phyloP scores from a whole-genome alignment of 2,113 vertebrate species.

The Erinaceus europaeus region DNA sequence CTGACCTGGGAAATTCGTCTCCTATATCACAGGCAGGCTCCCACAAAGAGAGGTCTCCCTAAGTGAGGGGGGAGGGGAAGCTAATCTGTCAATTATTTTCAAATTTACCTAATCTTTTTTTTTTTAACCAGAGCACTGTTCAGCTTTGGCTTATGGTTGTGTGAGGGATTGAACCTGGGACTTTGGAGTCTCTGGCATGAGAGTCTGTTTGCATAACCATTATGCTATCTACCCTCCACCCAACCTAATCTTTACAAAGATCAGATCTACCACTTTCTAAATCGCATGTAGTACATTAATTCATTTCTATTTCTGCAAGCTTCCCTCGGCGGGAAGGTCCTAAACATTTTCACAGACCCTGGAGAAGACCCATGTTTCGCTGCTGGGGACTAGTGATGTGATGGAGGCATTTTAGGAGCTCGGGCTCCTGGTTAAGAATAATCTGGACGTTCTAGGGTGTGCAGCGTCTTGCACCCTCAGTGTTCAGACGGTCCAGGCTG shows the following conservation, averaged over 20 bases:
- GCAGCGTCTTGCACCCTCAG: neutral
- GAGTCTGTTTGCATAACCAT: no score
- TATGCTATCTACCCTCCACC: no score
- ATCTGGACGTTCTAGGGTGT: accelerated
- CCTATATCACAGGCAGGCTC: no score
- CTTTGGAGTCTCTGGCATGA: no score
- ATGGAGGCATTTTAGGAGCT: neutral
- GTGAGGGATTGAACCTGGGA: no score
- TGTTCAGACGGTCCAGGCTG: no score
- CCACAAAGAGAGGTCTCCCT: neutral
- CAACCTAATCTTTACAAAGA: no score
- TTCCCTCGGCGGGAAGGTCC: neutral
- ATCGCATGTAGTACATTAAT: neutral
- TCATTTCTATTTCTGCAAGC: neutral
- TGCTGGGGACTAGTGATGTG: neutral
- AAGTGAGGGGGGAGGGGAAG: neutral
- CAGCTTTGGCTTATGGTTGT: no score
- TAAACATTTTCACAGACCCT: neutral
- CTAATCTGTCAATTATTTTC: neutral
- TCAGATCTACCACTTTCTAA: neutral
- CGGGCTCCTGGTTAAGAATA: neutral
- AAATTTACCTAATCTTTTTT: neutral
- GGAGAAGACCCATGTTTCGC: neutral
- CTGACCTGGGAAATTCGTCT: no score
- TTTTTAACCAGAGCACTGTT: no score